Evolutionary conservation across 2,113 vertebrate genomes (phyloP).

Genomic region (Bolborhynchus lineola): DNA sequence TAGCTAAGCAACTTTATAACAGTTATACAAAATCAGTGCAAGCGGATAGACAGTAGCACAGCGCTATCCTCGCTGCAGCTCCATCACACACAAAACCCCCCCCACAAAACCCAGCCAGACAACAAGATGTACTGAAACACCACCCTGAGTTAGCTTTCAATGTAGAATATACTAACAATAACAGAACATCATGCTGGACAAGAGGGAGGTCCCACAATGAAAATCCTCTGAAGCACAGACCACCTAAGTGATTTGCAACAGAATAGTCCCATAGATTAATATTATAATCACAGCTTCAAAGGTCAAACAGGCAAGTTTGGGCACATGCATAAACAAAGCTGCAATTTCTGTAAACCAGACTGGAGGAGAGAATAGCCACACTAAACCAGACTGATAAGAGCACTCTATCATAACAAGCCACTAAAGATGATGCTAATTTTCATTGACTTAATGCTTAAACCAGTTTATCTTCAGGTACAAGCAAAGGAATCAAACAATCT

Average conservation of each 20-base stretch:
- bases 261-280: constrained; percentile 57
- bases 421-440: constrained; percentile 34
- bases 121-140: neutral
- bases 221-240: constrained; percentile 53
- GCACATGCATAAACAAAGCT: constrained; percentile 64
- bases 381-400: constrained; percentile 37
- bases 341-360: constrained; percentile 41
- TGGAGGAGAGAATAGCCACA: constrained; percentile 14
- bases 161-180: constrained; percentile 23
- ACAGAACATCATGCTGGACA: constrained; percentile 1
- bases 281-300: constrained; percentile 65
- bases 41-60: neutral
- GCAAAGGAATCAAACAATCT: constrained; percentile 56
- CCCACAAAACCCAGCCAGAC: neutral
- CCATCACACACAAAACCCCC: fast-evolving
- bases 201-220: constrained; percentile 43
- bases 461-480: constrained; percentile 49
- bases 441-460: neutral
- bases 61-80: neutral
- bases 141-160: neutral
- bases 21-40: neutral
- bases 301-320: constrained; percentile 62
- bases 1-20: constrained; percentile 14
- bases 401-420: constrained; percentile 4
- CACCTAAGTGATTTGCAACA: constrained; percentile 65